Evolutionary conservation across 2,888 invertebrate genomes (phyloP).

Genomic region (Pyrocoelia pectoralis): DNA sequence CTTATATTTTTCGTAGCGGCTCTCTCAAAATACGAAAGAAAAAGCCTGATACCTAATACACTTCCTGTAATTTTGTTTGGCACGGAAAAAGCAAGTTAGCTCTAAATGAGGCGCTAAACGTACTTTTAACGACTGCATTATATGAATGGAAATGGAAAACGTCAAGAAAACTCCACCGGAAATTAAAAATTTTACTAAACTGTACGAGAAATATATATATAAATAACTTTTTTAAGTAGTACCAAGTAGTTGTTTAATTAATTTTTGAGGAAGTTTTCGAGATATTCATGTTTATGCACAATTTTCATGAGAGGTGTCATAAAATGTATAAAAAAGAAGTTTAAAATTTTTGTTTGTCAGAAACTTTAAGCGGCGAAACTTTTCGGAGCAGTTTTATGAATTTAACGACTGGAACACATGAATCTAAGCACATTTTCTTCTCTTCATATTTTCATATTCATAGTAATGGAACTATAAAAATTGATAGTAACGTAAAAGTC

Average conservation of each 20-base stretch:
- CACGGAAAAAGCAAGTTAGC: conserved; percentile 27
- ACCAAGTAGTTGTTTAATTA: not conserved
- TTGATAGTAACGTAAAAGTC: not conserved
- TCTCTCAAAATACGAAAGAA: not conserved
- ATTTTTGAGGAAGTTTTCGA: not conserved
- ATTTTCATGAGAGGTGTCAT: not conserved
- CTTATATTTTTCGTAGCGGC: too few species aligned
- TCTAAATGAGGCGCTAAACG: conserved; percentile 19
- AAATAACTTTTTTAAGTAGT: not conserved
- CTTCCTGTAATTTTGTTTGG: conserved; percentile 26
- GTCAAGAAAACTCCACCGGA: conserved; percentile 14
- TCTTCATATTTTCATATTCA: too few species aligned
- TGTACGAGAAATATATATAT: not conserved
- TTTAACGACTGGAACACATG: too few species aligned
- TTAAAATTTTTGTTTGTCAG: too few species aligned
- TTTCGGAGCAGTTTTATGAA: not conserved
- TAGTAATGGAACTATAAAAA: not conserved
- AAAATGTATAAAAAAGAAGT: not conserved
- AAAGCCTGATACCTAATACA: conserved; percentile 12
- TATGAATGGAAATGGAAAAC: conserved; percentile 22
- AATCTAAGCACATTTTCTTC: too few species aligned
- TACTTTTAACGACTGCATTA: conserved; percentile 21
- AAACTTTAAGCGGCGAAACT: too few species aligned
- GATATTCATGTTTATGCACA: not conserved
- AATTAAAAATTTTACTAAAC: conserved; percentile 11